These are phyloP conservation scores for Noturus placidus DNA, from an alignment of 2,113 vertebrate genomes.

Conservation along the genomic window DNA sequence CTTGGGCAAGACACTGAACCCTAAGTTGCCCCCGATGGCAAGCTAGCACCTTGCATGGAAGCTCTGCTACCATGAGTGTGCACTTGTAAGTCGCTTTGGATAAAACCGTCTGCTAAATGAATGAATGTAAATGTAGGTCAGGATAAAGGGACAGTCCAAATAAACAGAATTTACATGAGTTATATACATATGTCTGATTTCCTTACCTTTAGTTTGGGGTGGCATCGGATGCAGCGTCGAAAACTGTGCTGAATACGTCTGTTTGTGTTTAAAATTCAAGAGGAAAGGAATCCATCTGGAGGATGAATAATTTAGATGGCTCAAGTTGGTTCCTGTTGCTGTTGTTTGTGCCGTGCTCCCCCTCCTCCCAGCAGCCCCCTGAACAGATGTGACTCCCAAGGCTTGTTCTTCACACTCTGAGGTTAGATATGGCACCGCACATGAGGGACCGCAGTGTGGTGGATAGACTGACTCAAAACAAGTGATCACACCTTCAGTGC, in stretches of 20 bases:
- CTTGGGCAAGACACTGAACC: no score
- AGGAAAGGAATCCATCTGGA: constrained; percentile 98
- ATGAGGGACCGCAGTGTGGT: constrained; percentile 60
- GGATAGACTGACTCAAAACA: constrained; percentile 59
- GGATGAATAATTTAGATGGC: constrained; percentile 99
- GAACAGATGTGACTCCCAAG: constrained; percentile 74
- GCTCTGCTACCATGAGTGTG: no score
- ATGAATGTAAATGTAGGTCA: no score
- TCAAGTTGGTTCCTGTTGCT: constrained; percentile 99
- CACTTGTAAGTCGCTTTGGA: no score
- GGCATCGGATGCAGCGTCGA: constrained; percentile 44
- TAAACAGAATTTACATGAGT: not conserved
- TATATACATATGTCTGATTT: not conserved
- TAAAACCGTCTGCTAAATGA: no score
- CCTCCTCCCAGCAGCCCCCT: constrained; percentile 57
- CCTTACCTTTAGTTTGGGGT: constrained; percentile 56
- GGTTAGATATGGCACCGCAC: constrained; percentile 70
- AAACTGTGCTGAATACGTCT: constrained; percentile 61
- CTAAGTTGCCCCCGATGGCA: no score
- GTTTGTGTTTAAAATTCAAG: constrained; percentile 81
- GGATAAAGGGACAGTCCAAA: not conserved
- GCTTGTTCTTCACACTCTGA: constrained; percentile 79
- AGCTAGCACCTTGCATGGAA: no score
- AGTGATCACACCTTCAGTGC: constrained; percentile 57
- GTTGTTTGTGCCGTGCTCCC: constrained; percentile 84